Base-by-base conservation (phyloP, 2,797 vertebrate genomes). In the Momotus momota region DNA sequence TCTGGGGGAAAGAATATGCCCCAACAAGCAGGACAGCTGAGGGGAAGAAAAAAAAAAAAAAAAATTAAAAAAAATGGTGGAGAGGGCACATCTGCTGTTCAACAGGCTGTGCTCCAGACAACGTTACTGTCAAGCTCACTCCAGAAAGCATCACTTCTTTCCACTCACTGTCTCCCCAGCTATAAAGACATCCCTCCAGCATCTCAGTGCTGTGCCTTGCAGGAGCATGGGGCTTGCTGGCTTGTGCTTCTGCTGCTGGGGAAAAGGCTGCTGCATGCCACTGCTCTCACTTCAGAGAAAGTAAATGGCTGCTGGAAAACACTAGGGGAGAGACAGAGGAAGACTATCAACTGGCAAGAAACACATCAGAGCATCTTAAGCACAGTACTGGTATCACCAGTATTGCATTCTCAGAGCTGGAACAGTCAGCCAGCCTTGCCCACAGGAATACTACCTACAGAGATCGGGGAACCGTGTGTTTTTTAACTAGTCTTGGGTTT, bases 91-190 rank as follows among this genome's bases (percentile, higher is more conserved):
- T 61, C 81, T 92, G 79, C 74, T 82, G 54, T 46, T 82, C 49
- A 92, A 82, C 60, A 94, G 93, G 81, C 80, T 62, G 73, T 33
- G 84, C 75, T 64, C 77, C 81, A 69, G 52, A 82, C 71, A 61
- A 57, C 6, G 22, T 12, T 58, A 45, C 84, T 62, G 73, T 86
- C 87, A 91, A 31, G 60, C 23, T 79, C 82, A 46, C 72, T 83
- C 93, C 94, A 89, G 87, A 92, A 93, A 93, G 79, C 81, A 84
- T 57, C 81, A 35, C 57, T 74, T 84, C 83, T 77, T 94, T 46
- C 82, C 93, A 73, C 73, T 51, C 92, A 45, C 67, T 23, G 35
- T 73, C 48, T 78, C 35, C 64, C 22, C 45, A 49, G 86, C 81
- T 74, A 62, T 41, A 81, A 91, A 35, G 35, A 77, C 65, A 79